Conservation (phyloP, 2,797 vertebrate species). For the Atherinosoma microstoma region DNA sequence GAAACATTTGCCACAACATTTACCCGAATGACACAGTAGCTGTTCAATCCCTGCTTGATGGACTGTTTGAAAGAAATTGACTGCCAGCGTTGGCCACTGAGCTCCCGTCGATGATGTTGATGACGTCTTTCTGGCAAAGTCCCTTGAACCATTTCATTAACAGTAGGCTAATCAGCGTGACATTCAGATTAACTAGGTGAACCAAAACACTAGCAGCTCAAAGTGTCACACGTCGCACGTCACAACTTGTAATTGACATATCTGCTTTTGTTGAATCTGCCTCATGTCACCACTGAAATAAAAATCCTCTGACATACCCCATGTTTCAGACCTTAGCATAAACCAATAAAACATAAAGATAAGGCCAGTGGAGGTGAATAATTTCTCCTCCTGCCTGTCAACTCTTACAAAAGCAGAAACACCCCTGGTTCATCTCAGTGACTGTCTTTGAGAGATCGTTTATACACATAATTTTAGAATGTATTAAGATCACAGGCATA, state of each 20-base stretch:
- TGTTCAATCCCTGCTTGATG: constrained; percentile 17
- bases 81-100: constrained; percentile 39
- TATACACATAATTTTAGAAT: constrained; percentile 54
- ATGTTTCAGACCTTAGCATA: constrained; percentile 26
- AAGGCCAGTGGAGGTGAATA: constrained; percentile 24
- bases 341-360: constrained; percentile 43
- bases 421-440: constrained; percentile 58
- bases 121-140: constrained; percentile 60
- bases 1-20: neutral
- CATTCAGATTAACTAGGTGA: constrained; percentile 54
- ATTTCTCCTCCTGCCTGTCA: constrained; percentile 32
- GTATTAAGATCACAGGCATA: constrained; percentile 62
- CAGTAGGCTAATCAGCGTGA: constrained; percentile 38
- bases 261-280: neutral
- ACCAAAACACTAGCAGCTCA: constrained; percentile 44
- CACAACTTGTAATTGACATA: neutral
- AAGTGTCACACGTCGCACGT: neutral
- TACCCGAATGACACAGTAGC: neutral
- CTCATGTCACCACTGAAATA: neutral
- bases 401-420: constrained; percentile 23
- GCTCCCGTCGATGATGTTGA: constrained; percentile 59
- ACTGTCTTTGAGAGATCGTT: constrained; percentile 42
- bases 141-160: constrained; percentile 53
- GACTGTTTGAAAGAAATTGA: constrained; percentile 57
- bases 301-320: constrained; percentile 6